Percentiles rank a stretch among this genome's conserved stretches.
These are phyloP conservation scores for Antheraea mylitta DNA, from an alignment of 1,140 invertebrate species.

Conservation along the genomic window DNA sequence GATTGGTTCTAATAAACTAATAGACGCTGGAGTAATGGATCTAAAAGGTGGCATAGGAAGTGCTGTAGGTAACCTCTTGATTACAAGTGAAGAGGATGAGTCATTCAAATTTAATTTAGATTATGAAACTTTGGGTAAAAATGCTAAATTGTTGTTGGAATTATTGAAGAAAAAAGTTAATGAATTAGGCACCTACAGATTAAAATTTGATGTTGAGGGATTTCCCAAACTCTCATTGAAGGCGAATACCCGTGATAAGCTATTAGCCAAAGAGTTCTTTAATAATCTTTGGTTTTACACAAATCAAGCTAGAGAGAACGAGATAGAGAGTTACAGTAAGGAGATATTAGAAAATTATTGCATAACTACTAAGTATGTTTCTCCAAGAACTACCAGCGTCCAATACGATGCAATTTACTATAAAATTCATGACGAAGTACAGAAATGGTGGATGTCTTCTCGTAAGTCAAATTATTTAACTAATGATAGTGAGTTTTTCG, in stretches of 20 bases:
- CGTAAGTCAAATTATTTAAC: not conserved
- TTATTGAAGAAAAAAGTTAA: slow-evolving; percentile 8
- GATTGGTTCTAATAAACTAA: not conserved
- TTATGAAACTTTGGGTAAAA: not conserved
- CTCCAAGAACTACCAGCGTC: not conserved
- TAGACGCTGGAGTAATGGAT: slow-evolving; percentile 11
- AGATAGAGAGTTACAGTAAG: slow-evolving; percentile 8
- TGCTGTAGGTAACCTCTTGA: slow-evolving; percentile 16
- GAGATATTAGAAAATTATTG: slow-evolving; percentile 11
- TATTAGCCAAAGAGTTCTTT: slow-evolving; percentile 14
- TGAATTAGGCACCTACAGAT: slow-evolving; percentile 13
- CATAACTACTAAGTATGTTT: not conserved
- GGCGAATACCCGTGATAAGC: not conserved
- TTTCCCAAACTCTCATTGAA: slow-evolving; percentile 17
- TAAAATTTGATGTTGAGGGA: slow-evolving; percentile 8
- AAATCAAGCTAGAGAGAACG: slow-evolving; percentile 11
- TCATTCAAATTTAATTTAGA: slow-evolving; percentile 11
- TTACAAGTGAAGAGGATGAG: slow-evolving; percentile 9
- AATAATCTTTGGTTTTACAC: slow-evolving; percentile 15
- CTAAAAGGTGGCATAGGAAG: slow-evolving; percentile 16
- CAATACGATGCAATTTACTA: slow-evolving; percentile 13
- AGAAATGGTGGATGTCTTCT: slow-evolving; percentile 15
- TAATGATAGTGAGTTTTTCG: not conserved
- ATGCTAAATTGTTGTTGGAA: slow-evolving; percentile 1
- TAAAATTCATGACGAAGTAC: slow-evolving; percentile 17